Evolutionary conservation across 2,888 invertebrate genomes (phyloP), one percentile per base, ranked within the genome.

Genomic region (Venusia cambrica): DNA sequence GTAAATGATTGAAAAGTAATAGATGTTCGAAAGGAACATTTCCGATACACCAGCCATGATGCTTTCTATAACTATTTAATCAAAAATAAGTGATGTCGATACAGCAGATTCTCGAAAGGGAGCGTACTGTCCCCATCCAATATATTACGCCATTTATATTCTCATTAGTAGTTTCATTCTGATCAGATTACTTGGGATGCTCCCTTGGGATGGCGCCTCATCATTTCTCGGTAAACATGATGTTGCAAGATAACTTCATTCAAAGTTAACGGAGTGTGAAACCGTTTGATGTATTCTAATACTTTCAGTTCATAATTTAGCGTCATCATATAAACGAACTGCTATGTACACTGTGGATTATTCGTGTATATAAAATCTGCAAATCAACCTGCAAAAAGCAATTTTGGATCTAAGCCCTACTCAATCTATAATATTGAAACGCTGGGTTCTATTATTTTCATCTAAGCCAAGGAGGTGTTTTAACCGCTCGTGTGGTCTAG

Each of bases 151-250:
- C 69, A 79, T 77, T 81, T 80, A 77, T 74, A 65, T 79, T 80
- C 78, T 80, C 77, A 84, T 83, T 80, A 81, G 69, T 72, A 71
- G 73, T 76, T 74, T 79, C 74, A 78, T 80, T 77, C n/a, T 75
- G 73, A 76, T 75, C 72, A 71, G 69, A 79, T 81, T 76, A 73
- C 64, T 73, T 65, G 59, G 58, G n/a, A n/a, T n/a, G n/a, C 57
- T 76, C 80, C 73, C 81, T 57, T 33, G 78, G 67, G 83, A 54
- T 57, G 56, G 52, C 54, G 64, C 54, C 73, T 72, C 76, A 75
- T 74, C 63, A 73, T 70, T 69, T 69, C 70, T 69, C 68, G 22
- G 69, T 73, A 69, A 72, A 69, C 69, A 69, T 54, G 41, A 56
- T 70, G 62, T 70, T 65, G 58, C 12, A 17, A 26, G 57, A 59